Evolutionary conservation across 2,113 vertebrate genomes (phyloP).

Genomic region (Percopsis transmontana): DNA sequence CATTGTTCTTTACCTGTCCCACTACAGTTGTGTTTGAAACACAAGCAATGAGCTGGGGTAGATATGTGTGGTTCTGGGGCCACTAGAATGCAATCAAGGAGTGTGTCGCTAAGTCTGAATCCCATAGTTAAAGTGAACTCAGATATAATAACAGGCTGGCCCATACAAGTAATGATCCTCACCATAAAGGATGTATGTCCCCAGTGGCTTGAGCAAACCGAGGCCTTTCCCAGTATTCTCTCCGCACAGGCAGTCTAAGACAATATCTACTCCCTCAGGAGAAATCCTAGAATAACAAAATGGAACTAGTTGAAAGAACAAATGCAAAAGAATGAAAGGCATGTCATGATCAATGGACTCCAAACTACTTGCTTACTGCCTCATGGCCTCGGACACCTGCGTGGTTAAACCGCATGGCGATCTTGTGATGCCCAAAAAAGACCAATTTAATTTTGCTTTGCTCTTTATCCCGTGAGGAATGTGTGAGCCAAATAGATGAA

Average conservation of each 20-base stretch:
- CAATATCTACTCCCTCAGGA: conserved; percentile 93
- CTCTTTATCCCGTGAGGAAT: conserved; percentile 80
- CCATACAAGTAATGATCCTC: conserved; percentile 49
- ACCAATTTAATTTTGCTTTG: conserved; percentile 76
- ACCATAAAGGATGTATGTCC: conserved; percentile 98
- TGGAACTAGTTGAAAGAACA: conserved; percentile 1
- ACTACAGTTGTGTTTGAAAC: too few relatives aligned
- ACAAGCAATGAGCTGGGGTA: too few relatives aligned
- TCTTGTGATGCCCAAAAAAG: conserved; percentile 74
- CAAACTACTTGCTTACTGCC: conserved; percentile 49
- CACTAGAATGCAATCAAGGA: too few relatives aligned
- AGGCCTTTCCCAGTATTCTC: conserved; percentile 97
- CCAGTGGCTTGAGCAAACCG: conserved; percentile 92
- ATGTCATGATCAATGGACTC: conserved; percentile 38
- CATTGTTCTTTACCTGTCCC: too few relatives aligned
- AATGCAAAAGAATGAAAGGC: conserved; percentile 48
- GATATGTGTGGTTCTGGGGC: too few relatives aligned
- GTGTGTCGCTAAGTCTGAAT: too few relatives aligned
- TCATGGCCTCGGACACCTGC: conserved; percentile 51
- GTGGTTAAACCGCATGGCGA: conserved; percentile 58
- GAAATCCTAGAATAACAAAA: conserved; percentile 83
- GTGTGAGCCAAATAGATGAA: conserved; percentile 72
- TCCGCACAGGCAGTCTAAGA: conserved; percentile 95
- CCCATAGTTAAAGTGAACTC: too few relatives aligned
- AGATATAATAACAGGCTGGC: too few relatives aligned